Evolutionary conservation across 2,888 invertebrate genomes (phyloP).

Genomic region (Dicyrtoma fusca): DNA sequence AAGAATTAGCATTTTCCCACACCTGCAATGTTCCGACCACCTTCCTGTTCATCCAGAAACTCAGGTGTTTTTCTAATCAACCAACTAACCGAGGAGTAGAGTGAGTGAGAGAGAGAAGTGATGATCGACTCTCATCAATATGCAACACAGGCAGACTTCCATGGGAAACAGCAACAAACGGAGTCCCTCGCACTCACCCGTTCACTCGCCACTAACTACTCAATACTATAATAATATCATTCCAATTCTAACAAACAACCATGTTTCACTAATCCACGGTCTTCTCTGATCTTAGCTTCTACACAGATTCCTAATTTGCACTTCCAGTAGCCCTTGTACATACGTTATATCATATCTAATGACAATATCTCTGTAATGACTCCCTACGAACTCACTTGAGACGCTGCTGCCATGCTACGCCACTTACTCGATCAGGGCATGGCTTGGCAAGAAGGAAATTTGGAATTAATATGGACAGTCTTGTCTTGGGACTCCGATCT

Average conservation of each 20-base stretch:
- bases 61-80: conserved; percentile 37
- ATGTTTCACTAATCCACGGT: background rate
- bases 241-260: background rate
- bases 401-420: too few species aligned
- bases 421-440: too few species aligned
- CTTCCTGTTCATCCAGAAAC: conserved; percentile 33
- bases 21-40: conserved; percentile 32
- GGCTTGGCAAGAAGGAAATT: too few species aligned
- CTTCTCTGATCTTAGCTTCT: too few species aligned
- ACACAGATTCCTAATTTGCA: too few species aligned
- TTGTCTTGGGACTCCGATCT: too few species aligned
- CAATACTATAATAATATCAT: background rate
- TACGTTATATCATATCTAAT: too few species aligned
- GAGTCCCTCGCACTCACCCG: background rate
- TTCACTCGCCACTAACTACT: background rate
- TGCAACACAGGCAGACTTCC: conserved; percentile 21
- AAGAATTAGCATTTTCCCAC: conserved; percentile 44
- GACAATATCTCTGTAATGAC: too few species aligned
- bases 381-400: too few species aligned
- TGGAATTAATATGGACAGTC: too few species aligned
- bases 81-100: conserved; percentile 15
- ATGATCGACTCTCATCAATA: conserved; percentile 34
- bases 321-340: too few species aligned
- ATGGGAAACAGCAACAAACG: conserved; percentile 10
- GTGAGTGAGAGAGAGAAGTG: conserved; percentile 3